Conservation (phyloP, 2,113 vertebrate species). For the Tupaia tana region DNA sequence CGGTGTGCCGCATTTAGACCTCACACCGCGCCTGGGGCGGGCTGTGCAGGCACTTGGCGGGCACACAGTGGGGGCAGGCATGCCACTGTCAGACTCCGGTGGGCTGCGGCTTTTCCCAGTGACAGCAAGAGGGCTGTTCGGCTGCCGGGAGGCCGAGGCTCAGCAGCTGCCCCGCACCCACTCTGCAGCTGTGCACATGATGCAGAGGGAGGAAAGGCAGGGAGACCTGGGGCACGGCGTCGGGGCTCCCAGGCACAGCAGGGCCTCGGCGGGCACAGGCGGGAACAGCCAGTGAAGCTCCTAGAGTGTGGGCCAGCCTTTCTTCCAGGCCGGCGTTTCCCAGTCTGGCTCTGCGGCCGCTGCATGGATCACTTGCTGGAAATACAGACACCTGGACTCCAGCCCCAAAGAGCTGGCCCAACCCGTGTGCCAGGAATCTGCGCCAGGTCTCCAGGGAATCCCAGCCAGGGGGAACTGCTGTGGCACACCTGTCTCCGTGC, state of each 20-base stretch:
- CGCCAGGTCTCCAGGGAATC: neutral
- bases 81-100: no score
- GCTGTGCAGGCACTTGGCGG: no score
- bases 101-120: no score
- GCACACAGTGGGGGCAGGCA: no score
- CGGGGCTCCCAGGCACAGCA: neutral
- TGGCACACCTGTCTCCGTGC: neutral
- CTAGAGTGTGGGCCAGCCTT: neutral
- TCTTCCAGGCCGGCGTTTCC: neutral
- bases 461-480: fast-evolving
- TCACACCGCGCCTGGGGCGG: no score
- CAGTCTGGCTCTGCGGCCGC: neutral
- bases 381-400: neutral
- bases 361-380: neutral
- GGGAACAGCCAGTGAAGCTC: neutral
- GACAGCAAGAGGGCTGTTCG: no score
- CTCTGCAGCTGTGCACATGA: no score
- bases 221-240: no score
- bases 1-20: neutral
- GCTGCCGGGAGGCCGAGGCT: no score
- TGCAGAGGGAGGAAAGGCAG: no score
- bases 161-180: no score
- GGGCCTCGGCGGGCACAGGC: neutral
- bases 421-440: neutral
- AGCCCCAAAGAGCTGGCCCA: neutral